Percentiles rank a stretch among this genome's conserved stretches.
phyloP scores from a whole-genome alignment of 2,113 vertebrate genomes.

The Dendropsophus ebraccatus region DNA sequence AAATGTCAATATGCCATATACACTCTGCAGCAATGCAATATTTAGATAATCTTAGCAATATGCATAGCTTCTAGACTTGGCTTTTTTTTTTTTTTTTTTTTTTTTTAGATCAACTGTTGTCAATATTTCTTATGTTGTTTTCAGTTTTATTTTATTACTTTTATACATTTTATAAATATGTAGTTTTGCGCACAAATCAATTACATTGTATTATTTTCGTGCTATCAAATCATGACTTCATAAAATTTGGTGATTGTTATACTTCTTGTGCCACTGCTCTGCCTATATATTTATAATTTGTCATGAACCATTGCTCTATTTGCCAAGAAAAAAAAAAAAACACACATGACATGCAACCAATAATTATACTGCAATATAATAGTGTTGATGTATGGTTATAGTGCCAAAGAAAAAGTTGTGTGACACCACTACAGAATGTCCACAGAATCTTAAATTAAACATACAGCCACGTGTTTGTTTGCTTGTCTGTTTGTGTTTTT shows the following conservation, averaged over 20 bases:
- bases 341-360: neutral
- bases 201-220: neutral
- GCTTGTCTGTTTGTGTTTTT: no score
- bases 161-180: neutral
- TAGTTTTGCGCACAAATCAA: constrained; percentile 4
- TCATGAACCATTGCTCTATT: neutral
- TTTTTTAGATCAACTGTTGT: no score
- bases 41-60: no score
- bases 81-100: no score
- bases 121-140: constrained; percentile 18
- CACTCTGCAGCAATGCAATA: no score
- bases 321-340: neutral
- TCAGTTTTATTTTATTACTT: neutral
- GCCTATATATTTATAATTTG: neutral
- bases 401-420: neutral
- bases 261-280: neutral
- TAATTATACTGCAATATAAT: neutral
- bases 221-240: neutral
- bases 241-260: neutral
- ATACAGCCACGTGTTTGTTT: no score
- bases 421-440: no score
- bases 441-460: no score
- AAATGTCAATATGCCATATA: no score
- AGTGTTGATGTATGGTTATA: neutral
- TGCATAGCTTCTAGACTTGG: no score